Evolutionary conservation across 2,113 vertebrate species (phyloP), one percentile per base, ranked within the genome.

Genomic region (Etheostoma spectabile): DNA sequence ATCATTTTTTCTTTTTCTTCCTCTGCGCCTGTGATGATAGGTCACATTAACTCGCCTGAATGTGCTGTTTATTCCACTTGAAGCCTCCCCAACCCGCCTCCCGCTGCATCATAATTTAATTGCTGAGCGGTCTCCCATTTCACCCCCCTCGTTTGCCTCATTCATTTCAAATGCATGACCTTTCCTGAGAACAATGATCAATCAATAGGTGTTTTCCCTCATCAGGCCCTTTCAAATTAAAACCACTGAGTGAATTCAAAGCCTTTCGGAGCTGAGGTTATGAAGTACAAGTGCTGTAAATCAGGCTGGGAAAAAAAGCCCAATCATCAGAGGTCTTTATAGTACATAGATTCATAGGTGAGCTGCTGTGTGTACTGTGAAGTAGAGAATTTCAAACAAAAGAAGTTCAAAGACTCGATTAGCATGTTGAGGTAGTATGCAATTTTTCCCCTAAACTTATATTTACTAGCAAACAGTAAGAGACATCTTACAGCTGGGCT

Each of bases 81-180:
- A 84, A 89, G 59, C 63, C 66, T 60, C 74, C 60, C 38, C 66
- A 22, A 1, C 73, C 57, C 70, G 2, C 85, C 38, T 70, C 57
- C 64, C 59, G 65, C 87, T 72, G 83, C 86, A 81, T 86, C 83
- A 88, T 91, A 68, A 92, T 92, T 91, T 92, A 92, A 95, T 89
- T 86, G 86, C 72, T 24, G 66, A 86, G 87, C 61, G 67, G 59
- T 62, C 80, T 59, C 69, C 81, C 57, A 51, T 68, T 73, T 57
- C 67, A 79, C 62, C 70, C 30, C 64, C 69, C 63, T 57, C 21
- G 3, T 77, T 84, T 62, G 86, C 77, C 88, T 88, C 82, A 78
- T 92, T 93, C 84, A 89, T 91, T 90, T 80, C 71, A 83, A 92
- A 95, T 90, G 87, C 88, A 90, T 94, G 94, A 95, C 92, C 94